Evolutionary conservation across 2,797 vertebrate genomes (phyloP), one percentile per base, ranked within the genome.

Genomic region (Avahi laniger): DNA sequence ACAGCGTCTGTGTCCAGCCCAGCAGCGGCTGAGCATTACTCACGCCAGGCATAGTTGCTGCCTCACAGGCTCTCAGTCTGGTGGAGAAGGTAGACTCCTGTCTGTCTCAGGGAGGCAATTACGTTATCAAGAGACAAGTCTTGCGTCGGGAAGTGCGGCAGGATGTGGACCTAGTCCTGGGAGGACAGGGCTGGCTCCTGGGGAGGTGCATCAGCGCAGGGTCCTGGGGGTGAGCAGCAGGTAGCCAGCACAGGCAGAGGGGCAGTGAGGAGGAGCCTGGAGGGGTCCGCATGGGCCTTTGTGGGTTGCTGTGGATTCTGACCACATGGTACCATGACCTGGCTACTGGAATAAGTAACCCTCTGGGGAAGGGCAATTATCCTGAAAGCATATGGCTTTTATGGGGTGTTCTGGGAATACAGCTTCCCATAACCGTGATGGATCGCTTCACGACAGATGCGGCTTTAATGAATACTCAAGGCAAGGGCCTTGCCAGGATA

Each of bases 331-430:
- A 41, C 46, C 10, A 0, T 88, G 81, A 52, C 41, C 73, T 89
- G 81, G 18, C 54, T 38, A 11, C 50, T 38, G 54, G 81, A 83
- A 22, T 65, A 72, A 93, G 87, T 50, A n/a, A 14, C 12, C 50
- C n/a, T 84, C 48, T 57, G 67, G 61, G 82, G 76, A 96, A 84
- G 79, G 91, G 38, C 83, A 54, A 89, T 93, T 89, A 78, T 92
- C 93, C 80, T 90, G 87, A 86, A 91, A 93, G 89, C 86, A 89
- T 76, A 61, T 78, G 92, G 67, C 95, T 93, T 96, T 93, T 92
- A 75, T 14, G 38, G 89, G 72, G 52, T 88, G 75, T 83, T 94
- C 80, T 91, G 84, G 84, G 87, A 93, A 72, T 30, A n/a, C 54
- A 41, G 2, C 83, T 94, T 94, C 86, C 72, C 72, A 48, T 78